A percentile compares a stretch with the other conserved stretches of the same genome.
phyloP scores from a whole-genome alignment of 1,140 invertebrate genomes.

The Thalassaphorura encarpata region DNA sequence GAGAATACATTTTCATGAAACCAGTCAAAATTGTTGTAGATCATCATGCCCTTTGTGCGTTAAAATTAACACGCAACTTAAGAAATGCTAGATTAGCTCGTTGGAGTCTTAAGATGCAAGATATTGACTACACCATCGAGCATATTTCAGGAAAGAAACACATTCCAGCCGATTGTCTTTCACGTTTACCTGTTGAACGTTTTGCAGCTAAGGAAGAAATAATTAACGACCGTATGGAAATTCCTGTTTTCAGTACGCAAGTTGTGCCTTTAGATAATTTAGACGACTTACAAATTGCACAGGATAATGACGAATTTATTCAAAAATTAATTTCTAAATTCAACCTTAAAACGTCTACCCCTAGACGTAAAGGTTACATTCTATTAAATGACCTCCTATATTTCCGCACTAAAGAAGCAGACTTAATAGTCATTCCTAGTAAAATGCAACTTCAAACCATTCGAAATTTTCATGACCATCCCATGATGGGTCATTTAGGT shows the following conservation, averaged over 20 bases:
- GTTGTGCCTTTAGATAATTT: neutral
- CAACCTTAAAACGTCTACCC: neutral
- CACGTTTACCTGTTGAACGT: neutral
- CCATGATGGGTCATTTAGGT: neutral
- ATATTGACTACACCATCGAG: neutral
- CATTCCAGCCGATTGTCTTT: neutral
- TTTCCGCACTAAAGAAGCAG: neutral
- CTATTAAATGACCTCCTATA: neutral
- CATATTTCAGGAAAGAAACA: neutral
- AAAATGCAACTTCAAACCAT: neutral
- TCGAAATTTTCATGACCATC: neutral
- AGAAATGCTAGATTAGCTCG: neutral
- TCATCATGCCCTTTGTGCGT: constrained; percentile 32
- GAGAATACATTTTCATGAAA: constrained; percentile 31
- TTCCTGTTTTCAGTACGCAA: neutral
- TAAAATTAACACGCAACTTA: too few relatives aligned
- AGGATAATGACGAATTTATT: neutral
- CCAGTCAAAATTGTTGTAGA: constrained; percentile 24
- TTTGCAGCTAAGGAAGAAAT: neutral
- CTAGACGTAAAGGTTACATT: neutral
- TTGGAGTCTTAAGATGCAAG: neutral
- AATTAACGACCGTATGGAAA: too few relatives aligned
- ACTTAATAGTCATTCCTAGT: neutral
- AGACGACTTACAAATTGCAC: neutral
- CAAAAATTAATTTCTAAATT: neutral